Base-by-base conservation (phyloP, 2,888 invertebrate species). In the Dendrolimus pini region DNA sequence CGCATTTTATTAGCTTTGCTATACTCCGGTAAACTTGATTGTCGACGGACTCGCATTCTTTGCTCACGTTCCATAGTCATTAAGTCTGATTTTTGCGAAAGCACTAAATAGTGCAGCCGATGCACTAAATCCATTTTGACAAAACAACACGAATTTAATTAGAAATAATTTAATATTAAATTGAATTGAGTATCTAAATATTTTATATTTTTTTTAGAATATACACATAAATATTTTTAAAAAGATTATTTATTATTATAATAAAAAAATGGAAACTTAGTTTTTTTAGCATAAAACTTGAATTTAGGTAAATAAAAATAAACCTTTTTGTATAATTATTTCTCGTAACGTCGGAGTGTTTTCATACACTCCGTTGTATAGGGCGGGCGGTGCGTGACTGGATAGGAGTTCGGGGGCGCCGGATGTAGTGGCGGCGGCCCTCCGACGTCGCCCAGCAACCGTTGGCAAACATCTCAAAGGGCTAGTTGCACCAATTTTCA, bases 21-120 rank as follows among this genome's bases (percentile, higher is more conserved):
- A 66, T 90, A 87, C 61, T 91, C 91, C 7, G 91, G 91, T 59
- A 91, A 80, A 70, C 91, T 91, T 56, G 90, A 89, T 62, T 91
- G 90, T 1, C 91, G 80, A 13, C 89, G 80, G 69, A 90, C 82
- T 63, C 89, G 81, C 80, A 86, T 73, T 63, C 89, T 78, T 67
- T 91, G 89, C 66, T 90, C 91, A 58, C 90, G 74, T 55, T 91
- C 91, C 85, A 91, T 87, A 1, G 89, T 90, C 89, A 91, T 83
- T 61, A 91, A 72, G 70, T 91, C 91, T 30, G 89, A 89, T 67
- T 91, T 91, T 72, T 91, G 91, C 1, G 91, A 85, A 53, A 91
- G 70, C 68, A 91, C 90, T 63, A 91, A 75, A 68, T 91, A 91
- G 68, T 91, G 91, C 64, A 91, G 70, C 53, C 89, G 82, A 70